These are phyloP conservation scores for Siderastrea siderea DNA, from an alignment of 92 coral and sea anemone species.

Conservation along the genomic window DNA sequence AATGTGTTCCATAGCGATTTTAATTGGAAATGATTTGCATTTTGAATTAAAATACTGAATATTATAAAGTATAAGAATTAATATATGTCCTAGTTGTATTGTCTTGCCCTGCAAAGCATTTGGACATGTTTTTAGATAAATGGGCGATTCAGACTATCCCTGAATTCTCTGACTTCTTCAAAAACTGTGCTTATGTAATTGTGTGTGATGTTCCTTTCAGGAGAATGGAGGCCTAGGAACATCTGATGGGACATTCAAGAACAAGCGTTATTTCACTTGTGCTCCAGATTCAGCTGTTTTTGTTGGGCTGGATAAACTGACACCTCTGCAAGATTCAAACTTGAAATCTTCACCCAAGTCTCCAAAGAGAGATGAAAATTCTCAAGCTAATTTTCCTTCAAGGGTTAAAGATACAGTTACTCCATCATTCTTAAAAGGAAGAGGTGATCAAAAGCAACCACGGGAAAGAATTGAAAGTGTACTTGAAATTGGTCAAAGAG, in stretches of 20 bases:
- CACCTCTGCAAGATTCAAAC: conserved; percentile 44
- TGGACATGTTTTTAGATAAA: too few species aligned
- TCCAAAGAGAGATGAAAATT: conserved; percentile 34
- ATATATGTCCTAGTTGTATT: too few species aligned
- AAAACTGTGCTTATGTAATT: too few species aligned
- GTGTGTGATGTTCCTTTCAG: too few species aligned
- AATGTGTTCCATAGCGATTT: too few species aligned
- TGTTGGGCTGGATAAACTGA: conserved; percentile 86
- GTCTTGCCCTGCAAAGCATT: too few species aligned
- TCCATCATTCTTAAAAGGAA: neutral
- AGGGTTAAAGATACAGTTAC: conserved; percentile 18
- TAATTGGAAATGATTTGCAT: too few species aligned
- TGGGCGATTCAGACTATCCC: too few species aligned
- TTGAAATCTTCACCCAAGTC: conserved; percentile 40
- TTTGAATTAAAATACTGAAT: too few species aligned
- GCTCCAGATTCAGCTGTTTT: conserved; percentile 80
- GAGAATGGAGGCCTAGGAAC: conserved; percentile 57
- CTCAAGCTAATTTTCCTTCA: neutral
- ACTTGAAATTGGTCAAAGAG: conserved; percentile 62
- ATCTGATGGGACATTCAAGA: conserved; percentile 82
- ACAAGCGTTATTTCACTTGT: conserved; percentile 67
- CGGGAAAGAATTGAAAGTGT: neutral
- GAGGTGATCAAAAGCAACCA: neutral
- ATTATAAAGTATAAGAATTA: too few species aligned
- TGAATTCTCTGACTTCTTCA: too few species aligned